Percentiles rank a stretch among this genome's conserved stretches.
phyloP scores from a whole-genome alignment of 2,113 vertebrate genomes.

The Polyodon spathula region DNA sequence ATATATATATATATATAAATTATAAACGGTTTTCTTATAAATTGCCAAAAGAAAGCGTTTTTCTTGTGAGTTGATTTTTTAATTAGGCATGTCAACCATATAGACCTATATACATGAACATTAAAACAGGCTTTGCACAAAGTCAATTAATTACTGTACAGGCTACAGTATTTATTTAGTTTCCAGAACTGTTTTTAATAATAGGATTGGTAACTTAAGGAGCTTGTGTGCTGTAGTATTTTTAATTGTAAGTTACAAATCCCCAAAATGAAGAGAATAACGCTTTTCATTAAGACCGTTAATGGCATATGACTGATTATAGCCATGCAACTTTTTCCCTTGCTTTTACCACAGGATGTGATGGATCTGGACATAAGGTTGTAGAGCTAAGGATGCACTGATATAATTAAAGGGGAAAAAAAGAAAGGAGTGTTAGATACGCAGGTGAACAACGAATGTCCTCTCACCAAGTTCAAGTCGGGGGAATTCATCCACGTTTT shows the following conservation, averaged over 20 bases:
- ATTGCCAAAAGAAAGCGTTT: constrained; percentile 33
- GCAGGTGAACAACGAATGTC: constrained; percentile 71
- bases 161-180: constrained; percentile 20
- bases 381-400: constrained; percentile 30
- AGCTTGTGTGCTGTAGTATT: constrained; percentile 2
- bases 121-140: not conserved
- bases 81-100: no score
- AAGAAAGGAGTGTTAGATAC: constrained; percentile 21
- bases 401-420: constrained; percentile 44
- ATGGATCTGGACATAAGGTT: constrained; percentile 50
- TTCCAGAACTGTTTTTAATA: constrained; percentile 7
- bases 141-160: not conserved
- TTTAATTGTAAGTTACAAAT: constrained; percentile 9
- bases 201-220: constrained; percentile 11
- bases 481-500: constrained; percentile 68
- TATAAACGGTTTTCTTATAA: no score
- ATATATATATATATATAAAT: no score
- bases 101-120: not conserved
- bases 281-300: constrained; percentile 7
- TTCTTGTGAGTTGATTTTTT: no score
- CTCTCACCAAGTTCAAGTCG: constrained; percentile 53
- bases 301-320: constrained; percentile 17
- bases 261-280: constrained; percentile 12
- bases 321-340: constrained; percentile 46
- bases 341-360: constrained; percentile 51